Conservation (phyloP, 2,797 vertebrate genomes). For the Simalia tracyae region DNA sequence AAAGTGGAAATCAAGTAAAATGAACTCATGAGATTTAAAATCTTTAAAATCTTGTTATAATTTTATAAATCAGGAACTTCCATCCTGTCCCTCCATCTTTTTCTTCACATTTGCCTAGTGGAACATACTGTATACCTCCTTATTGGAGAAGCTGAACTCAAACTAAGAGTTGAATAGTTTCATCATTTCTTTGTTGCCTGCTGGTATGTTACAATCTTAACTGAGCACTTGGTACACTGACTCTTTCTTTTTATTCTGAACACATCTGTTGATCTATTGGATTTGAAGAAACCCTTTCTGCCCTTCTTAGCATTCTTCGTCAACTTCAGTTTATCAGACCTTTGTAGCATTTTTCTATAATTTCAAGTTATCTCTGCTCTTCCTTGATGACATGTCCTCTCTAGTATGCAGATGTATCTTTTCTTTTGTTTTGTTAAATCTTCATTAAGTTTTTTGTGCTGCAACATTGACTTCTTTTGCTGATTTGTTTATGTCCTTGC, state of each 20-base stretch:
- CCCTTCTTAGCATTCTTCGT: neutral
- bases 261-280: neutral
- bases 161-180: neutral
- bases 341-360: neutral
- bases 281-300: neutral
- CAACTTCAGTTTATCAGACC: neutral
- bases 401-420: neutral
- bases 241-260: neutral
- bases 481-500: neutral
- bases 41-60: neutral
- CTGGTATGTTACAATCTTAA: neutral
- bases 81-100: neutral
- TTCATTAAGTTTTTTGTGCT: neutral
- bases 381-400: neutral
- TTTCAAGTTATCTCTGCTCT: neutral
- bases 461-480: neutral
- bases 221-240: neutral
- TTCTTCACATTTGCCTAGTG: neutral
- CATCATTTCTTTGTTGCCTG: neutral
- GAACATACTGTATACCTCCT: neutral
- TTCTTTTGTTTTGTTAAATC: neutral
- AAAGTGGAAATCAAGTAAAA: neutral
- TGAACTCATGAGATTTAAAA: neutral
- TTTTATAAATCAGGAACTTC: neutral
- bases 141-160: neutral